A percentile compares a stretch with the other conserved stretches of the same genome.
Evolutionary conservation across 2,113 vertebrate species (phyloP).

Genomic region (Pomatostomus ruficeps): DNA sequence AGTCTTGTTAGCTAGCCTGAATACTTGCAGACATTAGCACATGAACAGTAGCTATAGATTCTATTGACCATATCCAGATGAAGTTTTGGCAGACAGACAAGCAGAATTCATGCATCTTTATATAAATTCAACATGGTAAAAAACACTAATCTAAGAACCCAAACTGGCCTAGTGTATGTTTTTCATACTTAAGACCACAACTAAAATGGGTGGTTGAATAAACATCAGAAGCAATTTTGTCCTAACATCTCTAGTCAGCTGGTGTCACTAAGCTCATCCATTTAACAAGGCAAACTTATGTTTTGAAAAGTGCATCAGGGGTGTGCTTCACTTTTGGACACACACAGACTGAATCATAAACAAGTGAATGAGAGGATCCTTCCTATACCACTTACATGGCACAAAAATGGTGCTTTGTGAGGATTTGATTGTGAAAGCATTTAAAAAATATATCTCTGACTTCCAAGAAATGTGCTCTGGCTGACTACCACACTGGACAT

Average conservation of each 20-base stretch:
- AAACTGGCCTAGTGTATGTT: not conserved
- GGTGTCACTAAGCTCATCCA: not conserved
- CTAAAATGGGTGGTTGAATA: not conserved
- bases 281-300: not conserved
- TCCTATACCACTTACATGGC: not conserved
- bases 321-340: not conserved
- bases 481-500: not conserved
- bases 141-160: not conserved
- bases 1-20: slow-evolving; percentile 5
- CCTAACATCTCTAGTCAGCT: not conserved
- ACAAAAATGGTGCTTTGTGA: not conserved
- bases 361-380: not conserved
- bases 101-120: not conserved
- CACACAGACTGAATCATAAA: not conserved
- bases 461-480: not conserved
- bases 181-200: not conserved
- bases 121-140: not conserved
- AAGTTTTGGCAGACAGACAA: not conserved
- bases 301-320: not conserved
- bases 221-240: not conserved
- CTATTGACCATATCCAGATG: not conserved
- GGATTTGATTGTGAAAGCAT: not conserved
- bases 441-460: not conserved
- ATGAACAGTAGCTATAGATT: not conserved
- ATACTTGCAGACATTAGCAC: not conserved